phyloP scores from a whole-genome alignment of 2,797 vertebrate species.

The Silurus lanzhouensis region DNA sequence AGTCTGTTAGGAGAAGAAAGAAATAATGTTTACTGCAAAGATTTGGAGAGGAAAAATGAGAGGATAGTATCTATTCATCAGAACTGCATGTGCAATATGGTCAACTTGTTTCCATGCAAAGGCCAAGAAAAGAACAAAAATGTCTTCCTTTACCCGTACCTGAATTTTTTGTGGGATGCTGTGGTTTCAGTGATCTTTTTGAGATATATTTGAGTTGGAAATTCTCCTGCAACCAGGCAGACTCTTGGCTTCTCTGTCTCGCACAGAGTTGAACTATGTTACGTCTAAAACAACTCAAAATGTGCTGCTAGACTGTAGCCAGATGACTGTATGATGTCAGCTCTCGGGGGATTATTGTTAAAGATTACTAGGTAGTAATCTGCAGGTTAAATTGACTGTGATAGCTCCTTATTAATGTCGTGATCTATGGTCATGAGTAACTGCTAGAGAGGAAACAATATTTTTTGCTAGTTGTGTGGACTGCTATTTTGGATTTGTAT shows the following conservation, averaged over 20 bases:
- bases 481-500: background rate
- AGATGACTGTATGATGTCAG: background rate
- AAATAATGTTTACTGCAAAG: background rate
- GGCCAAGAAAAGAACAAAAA: background rate
- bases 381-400: background rate
- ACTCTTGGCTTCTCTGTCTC: background rate
- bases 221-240: background rate
- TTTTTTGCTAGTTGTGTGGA: background rate
- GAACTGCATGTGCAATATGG: background rate
- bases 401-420: background rate
- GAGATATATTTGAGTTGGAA: background rate
- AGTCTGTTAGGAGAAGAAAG: background rate
- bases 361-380: background rate
- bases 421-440: background rate
- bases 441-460: background rate
- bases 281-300: background rate
- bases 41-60: background rate
- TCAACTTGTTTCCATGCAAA: background rate
- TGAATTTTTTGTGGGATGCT: background rate
- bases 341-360: background rate
- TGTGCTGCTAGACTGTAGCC: background rate
- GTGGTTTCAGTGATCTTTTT: background rate
- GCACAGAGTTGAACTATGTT: background rate
- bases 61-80: background rate
- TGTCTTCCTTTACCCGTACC: background rate